A percentile compares a stretch with the other conserved stretches of the same genome.
These are phyloP conservation scores for Scaptomyza montana DNA, from an alignment of 1,140 invertebrate genomes.

Conservation along the genomic window DNA sequence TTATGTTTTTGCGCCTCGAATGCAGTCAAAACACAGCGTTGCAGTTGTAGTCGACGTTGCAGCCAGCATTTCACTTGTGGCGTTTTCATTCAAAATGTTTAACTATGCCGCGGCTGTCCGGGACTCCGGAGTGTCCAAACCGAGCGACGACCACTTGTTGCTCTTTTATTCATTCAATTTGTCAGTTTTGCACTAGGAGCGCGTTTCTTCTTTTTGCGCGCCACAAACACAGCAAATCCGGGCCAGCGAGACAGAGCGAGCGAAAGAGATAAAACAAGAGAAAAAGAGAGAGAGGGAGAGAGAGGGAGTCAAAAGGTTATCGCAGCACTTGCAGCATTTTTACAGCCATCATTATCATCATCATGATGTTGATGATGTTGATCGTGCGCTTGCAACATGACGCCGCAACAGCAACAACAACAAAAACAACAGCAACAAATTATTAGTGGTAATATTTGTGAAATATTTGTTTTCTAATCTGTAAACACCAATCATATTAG, in stretches of 20 bases:
- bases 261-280: too few relatives aligned
- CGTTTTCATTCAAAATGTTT: conserved; percentile 81
- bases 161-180: conserved; percentile 84
- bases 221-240: conserved; percentile 28
- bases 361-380: conserved; percentile 54
- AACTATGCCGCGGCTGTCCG: conserved; percentile 52
- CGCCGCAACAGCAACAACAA: conserved; percentile 20
- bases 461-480: conserved; percentile 84
- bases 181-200: conserved; percentile 79
- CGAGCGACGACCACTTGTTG: conserved; percentile 79
- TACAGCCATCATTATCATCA: conserved; percentile 59
- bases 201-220: conserved; percentile 1
- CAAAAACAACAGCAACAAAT: conserved; percentile 53
- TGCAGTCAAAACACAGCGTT: conserved; percentile 47
- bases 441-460: conserved; percentile 83
- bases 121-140: conserved; percentile 23
- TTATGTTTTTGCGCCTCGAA: conserved; percentile 79
- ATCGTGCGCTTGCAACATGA: conserved; percentile 45
- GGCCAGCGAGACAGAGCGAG: not conserved
- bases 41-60: conserved; percentile 6
- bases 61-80: conserved; percentile 49
- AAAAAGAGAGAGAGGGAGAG: not conserved
- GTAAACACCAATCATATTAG: conserved; percentile 84
- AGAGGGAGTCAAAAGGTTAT: conserved; percentile 83
- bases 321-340: conserved; percentile 76